A percentile compares a stretch with the other conserved stretches of the same genome.
Evolutionary conservation across 2,113 vertebrate genomes (phyloP).

Genomic region (Lycaon pictus): DNA sequence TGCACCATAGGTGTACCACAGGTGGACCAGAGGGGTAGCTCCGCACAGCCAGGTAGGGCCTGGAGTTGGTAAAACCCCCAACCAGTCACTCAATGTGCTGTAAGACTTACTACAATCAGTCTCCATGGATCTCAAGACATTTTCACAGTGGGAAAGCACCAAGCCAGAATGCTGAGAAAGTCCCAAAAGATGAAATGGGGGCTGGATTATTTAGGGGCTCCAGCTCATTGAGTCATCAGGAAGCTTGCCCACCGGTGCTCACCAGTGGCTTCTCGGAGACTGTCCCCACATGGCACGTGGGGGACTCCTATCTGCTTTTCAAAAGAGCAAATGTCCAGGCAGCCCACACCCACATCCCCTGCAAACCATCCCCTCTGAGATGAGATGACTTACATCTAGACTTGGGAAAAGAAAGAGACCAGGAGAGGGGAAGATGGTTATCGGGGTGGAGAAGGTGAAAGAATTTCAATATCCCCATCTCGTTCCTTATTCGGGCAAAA

Average conservation of each 20-base stretch:
- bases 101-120: accelerated
- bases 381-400: neutral
- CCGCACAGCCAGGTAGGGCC: neutral
- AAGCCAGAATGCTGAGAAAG: neutral
- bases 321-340: neutral
- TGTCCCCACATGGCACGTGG: accelerated
- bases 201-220: neutral
- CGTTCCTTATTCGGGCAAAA: constrained; percentile 74
- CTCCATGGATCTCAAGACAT: neutral
- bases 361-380: neutral
- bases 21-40: accelerated
- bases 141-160: neutral
- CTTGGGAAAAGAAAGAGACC: neutral
- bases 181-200: neutral
- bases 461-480: constrained; percentile 79
- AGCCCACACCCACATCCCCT: accelerated
- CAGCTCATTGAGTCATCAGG: neutral
- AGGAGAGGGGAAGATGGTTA: neutral
- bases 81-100: accelerated
- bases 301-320: too few relatives aligned
- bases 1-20: accelerated
- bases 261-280: accelerated
- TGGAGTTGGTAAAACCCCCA: accelerated
- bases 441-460: constrained; percentile 68
- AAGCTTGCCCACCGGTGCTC: accelerated